Evolutionary conservation across 2,797 vertebrate genomes (phyloP).

Genomic region (Pteropus rufus): DNA sequence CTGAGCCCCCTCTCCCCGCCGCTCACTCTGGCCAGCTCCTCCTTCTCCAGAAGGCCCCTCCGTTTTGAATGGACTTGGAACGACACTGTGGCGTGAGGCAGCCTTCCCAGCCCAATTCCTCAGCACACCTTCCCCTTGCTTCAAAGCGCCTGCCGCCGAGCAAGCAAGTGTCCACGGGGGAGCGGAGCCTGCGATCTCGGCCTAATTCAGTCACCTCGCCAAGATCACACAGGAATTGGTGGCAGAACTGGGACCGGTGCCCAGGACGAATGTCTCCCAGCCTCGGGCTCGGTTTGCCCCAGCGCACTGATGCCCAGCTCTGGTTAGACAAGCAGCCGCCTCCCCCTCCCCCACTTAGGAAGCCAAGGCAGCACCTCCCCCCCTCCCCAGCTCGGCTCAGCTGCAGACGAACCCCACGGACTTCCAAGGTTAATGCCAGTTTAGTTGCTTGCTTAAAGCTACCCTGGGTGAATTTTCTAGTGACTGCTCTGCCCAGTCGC

Average conservation of each 20-base stretch:
- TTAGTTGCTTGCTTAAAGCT: background rate
- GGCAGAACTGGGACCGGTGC: background rate
- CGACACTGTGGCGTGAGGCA: fast-evolving
- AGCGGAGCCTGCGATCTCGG: background rate
- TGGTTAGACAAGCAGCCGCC: background rate
- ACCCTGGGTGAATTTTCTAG: background rate
- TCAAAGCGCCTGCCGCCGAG: background rate
- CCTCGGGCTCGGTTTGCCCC: background rate
- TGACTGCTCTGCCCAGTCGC: background rate
- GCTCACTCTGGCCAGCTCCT: background rate
- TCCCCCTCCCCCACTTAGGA: background rate
- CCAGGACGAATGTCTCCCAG: background rate
- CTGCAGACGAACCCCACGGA: background rate
- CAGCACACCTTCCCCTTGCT: fast-evolving
- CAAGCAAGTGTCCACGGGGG: background rate
- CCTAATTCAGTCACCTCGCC: background rate
- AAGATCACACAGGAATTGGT: background rate
- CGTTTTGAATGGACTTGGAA: too few species aligned
- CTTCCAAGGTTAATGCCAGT: background rate
- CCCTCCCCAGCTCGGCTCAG: background rate
- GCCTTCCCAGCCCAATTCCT: background rate
- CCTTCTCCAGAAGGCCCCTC: background rate
- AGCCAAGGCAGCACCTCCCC: too few species aligned
- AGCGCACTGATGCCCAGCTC: background rate
- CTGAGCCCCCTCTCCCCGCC: fast-evolving